Evolutionary conservation across 2,113 vertebrate genomes (phyloP), one percentile per base, ranked within the genome.

Genomic region (Pluvianellus socialis): DNA sequence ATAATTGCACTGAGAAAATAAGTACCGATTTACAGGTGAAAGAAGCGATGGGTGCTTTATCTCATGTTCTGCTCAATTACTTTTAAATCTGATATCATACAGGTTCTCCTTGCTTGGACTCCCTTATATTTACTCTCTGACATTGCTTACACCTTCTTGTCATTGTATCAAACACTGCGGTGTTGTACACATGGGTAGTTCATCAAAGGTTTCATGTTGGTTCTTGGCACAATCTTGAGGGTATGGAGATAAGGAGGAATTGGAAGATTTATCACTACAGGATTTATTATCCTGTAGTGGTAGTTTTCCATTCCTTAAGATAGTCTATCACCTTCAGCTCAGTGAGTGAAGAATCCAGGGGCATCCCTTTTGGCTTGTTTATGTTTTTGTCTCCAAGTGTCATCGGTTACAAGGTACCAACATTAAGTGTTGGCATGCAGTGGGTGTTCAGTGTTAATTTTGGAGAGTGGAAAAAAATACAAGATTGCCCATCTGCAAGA

Each of bases 281-380:
- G 80, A 89, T 94, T 95, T 88, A 88, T 92, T 88, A 58, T 65
- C 63, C 16, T 63, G 30, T 61, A 58, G 77, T 35, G 71, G 92
- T 97, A 85, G 74, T 94, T 97, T 97, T 96, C 92, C 90, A 88
- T 95, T 93, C 68, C 92, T 86, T 91, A 77, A 92, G 74, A 62
- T 91, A 79, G 47, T 72, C 19, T 92, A 79, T 93, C 68, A 58
- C 53, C 91, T 82, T 83, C 50, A 91, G 55, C 42, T 85, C 66
- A 79, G 49, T 71, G 62, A 93, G 50, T 66, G 68, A 67, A 76
- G 61, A 62, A 66, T 88, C 68, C 61, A 12, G 8, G 73, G 79
- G 42, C 3, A 14, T 75, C 81, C 61, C 49, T 80, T 76, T 73
- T 73, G 68, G 62, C 52, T 93, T 96, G 81, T 93, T 96, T 96